Conservation (phyloP, 1,140 invertebrate genomes). For the Potamilus streckersoni region DNA sequence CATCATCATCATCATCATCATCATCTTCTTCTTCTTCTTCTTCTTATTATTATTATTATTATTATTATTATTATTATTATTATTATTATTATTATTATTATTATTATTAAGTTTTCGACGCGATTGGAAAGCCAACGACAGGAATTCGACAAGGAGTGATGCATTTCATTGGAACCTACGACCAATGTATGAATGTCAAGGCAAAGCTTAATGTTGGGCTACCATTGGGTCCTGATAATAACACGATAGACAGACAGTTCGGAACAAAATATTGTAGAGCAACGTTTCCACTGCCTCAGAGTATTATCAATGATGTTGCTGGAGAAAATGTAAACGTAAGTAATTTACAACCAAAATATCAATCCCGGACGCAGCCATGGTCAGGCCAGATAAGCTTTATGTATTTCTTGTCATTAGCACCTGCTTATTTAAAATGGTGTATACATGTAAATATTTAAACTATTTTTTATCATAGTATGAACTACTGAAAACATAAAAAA, state of each 20-base stretch:
- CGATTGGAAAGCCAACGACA: conserved; percentile 59
- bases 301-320: conserved; percentile 15
- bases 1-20: too few species aligned
- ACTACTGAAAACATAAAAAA: too few species aligned
- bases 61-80: background rate
- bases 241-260: conserved; percentile 14
- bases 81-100: background rate
- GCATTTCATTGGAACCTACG: conserved; percentile 59
- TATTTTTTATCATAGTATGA: too few species aligned
- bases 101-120: conserved; percentile 52
- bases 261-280: conserved; percentile 35
- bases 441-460: too few species aligned
- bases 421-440: too few species aligned
- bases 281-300: conserved; percentile 33
- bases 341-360: too few species aligned
- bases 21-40: too few species aligned
- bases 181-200: conserved; percentile 49
- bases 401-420: too few species aligned
- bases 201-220: conserved; percentile 27
- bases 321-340: conserved; percentile 26
- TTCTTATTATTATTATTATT: background rate
- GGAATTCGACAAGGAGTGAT: conserved; percentile 59
- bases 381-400: too few species aligned
- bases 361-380: too few species aligned
- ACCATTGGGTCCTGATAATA: conserved; percentile 10